Conservation (phyloP, 2,113 vertebrate genomes). For the Abramis brama region DNA sequence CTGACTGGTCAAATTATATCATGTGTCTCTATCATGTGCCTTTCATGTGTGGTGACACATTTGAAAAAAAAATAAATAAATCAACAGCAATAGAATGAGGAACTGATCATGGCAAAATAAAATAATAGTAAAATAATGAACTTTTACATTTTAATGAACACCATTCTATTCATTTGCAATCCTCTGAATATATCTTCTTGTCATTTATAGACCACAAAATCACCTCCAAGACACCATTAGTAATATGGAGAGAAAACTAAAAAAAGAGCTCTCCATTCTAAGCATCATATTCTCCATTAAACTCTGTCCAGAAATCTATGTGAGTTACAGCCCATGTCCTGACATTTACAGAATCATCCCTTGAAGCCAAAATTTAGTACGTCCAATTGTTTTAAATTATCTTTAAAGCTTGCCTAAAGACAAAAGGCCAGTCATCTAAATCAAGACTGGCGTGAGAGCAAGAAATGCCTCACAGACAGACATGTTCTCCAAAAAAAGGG, state of each 20-base stretch:
- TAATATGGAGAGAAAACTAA: not conserved
- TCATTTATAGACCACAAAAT: conserved; percentile 25
- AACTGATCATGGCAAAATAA: not conserved
- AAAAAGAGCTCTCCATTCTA: conserved; percentile 42
- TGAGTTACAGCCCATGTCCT: conserved; percentile 58
- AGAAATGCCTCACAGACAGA: conserved; percentile 47
- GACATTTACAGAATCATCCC: conserved; percentile 56
- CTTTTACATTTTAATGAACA: conserved; percentile 10
- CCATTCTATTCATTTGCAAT: not conserved
- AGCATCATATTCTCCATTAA: conserved; percentile 47
- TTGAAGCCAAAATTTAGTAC: conserved; percentile 59
- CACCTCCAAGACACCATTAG: conserved; percentile 31
- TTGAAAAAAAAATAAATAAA: too few species aligned
- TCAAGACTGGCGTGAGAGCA: conserved; percentile 52
- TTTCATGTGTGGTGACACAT: too few species aligned
- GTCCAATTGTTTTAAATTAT: conserved; percentile 69
- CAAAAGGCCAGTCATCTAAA: conserved; percentile 54
- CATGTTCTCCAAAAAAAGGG: not conserved
- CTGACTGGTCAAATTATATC: too few species aligned
- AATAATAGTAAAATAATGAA: not conserved
- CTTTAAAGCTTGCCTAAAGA: conserved; percentile 57
- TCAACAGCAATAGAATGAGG: too few species aligned
- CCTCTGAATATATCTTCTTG: conserved; percentile 28
- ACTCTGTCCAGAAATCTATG: conserved; percentile 56
- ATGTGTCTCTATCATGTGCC: too few species aligned